Percentiles rank a stretch among this genome's conserved stretches.
Conservation (phyloP, 1,140 invertebrate species). For the Drosophila truncata region DNA sequence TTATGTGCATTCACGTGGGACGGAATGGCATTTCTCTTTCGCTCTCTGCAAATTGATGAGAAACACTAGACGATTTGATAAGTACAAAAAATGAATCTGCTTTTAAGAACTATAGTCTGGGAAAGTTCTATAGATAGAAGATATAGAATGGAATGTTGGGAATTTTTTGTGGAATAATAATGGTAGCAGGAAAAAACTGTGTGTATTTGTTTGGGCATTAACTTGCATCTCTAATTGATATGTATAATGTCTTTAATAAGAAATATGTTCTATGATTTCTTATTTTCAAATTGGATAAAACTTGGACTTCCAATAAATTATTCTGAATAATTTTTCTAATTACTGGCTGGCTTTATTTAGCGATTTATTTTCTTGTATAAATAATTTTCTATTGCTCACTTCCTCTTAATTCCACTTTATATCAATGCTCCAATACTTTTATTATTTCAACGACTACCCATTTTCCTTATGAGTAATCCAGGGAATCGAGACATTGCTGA, state of each 20-base stretch:
- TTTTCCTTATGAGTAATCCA: constrained; percentile 9
- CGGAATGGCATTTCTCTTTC: constrained; percentile 16
- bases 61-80: constrained; percentile 35
- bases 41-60: constrained; percentile 12
- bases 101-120: constrained; percentile 7
- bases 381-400: neutral
- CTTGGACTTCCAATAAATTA: too few relatives aligned
- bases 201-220: neutral
- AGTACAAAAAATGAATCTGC: constrained; percentile 15
- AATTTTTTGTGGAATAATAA: neutral
- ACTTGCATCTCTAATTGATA: neutral
- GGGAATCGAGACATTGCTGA: neutral
- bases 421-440: neutral
- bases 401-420: neutral
- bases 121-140: neutral
- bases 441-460: neutral
- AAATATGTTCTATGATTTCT: neutral
- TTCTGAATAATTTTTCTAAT: too few relatives aligned
- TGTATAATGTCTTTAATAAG: neutral
- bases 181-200: neutral
- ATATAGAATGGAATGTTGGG: neutral
- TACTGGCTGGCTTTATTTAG: neutral
- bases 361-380: neutral
- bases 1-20: constrained; percentile 40
- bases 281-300: too few relatives aligned